Evolutionary conservation across 2,888 invertebrate species (phyloP).

Genomic region (Tetanocera ferruginea): DNA sequence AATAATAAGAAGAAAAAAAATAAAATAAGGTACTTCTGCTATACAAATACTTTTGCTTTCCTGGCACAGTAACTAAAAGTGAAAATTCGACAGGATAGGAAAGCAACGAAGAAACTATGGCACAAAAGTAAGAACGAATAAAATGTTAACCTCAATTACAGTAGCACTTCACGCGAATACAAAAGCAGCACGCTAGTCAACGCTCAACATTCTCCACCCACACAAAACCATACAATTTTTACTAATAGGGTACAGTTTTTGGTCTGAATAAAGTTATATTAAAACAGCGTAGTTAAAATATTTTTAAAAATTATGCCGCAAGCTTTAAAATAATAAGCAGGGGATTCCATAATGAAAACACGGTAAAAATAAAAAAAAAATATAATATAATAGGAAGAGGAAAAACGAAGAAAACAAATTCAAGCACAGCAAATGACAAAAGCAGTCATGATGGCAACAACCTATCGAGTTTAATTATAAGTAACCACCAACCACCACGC

Average conservation of each 20-base stretch:
- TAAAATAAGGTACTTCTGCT: not conserved
- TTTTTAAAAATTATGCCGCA: constrained; percentile 55
- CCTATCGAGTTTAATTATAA: constrained; percentile 32
- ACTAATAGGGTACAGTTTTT: not conserved
- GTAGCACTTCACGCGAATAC: constrained; percentile 45
- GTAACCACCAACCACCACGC: not conserved
- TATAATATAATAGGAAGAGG: not conserved
- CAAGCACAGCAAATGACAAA: constrained; percentile 32
- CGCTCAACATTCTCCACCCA: not conserved
- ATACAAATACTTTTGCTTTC: constrained; percentile 2
- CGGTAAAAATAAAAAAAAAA: not conserved
- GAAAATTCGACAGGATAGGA: not conserved
- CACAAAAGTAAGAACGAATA: not conserved
- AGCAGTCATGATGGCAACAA: not conserved
- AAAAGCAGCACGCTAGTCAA: not conserved
- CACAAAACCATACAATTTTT: not conserved
- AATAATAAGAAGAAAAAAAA: not conserved
- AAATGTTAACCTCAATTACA: constrained; percentile 60
- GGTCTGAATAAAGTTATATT: constrained; percentile 37
- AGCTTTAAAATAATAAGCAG: constrained; percentile 65
- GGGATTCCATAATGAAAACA: constrained; percentile 47
- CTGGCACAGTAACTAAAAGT: constrained; percentile 4
- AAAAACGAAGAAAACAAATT: not conserved
- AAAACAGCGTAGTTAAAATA: constrained; percentile 38
- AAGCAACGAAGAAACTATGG: not conserved